phyloP scores from a whole-genome alignment of 2,797 vertebrate species.

The Sternarchorhynchus goeldii region DNA sequence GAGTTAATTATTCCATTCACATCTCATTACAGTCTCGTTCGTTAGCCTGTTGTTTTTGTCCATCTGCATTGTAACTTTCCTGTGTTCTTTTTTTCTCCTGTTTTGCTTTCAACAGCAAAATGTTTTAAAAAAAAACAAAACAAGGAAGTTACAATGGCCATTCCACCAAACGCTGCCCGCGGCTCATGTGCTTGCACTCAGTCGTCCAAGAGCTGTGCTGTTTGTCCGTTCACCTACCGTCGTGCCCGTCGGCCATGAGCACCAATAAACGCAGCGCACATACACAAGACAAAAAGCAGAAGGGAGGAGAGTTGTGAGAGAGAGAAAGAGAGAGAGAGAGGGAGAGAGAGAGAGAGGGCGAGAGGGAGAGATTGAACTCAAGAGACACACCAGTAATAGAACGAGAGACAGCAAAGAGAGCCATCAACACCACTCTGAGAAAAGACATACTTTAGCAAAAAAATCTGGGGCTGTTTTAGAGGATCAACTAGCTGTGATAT shows the following conservation, averaged over 20 bases:
- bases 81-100: constrained; percentile 51
- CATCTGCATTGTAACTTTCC: constrained; percentile 75
- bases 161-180: constrained; percentile 72
- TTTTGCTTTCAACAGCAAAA: constrained; percentile 64
- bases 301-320: constrained; percentile 61
- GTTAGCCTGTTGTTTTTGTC: constrained; percentile 61
- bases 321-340: constrained; percentile 62
- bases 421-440: constrained; percentile 64
- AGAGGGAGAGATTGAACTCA: constrained; percentile 80
- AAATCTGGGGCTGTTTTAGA: background rate
- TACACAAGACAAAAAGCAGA: constrained; percentile 73
- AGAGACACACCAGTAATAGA: constrained; percentile 71
- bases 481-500: background rate
- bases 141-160: constrained; percentile 76
- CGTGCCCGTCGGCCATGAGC: constrained; percentile 69
- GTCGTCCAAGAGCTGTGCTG: constrained; percentile 68
- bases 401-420: constrained; percentile 68
- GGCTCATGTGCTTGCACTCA: constrained; percentile 49
- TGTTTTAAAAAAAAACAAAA: constrained; percentile 37
- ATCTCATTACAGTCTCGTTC: constrained; percentile 53
- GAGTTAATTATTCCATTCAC: constrained; percentile 68
- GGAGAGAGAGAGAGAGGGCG: constrained; percentile 66
- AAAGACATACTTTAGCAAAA: constrained; percentile 67
- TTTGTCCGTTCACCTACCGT: constrained; percentile 83
- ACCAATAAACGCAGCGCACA: constrained; percentile 74